Base-by-base conservation (phyloP, 2,888 invertebrate genomes). In the Cancer borealis region DNA sequence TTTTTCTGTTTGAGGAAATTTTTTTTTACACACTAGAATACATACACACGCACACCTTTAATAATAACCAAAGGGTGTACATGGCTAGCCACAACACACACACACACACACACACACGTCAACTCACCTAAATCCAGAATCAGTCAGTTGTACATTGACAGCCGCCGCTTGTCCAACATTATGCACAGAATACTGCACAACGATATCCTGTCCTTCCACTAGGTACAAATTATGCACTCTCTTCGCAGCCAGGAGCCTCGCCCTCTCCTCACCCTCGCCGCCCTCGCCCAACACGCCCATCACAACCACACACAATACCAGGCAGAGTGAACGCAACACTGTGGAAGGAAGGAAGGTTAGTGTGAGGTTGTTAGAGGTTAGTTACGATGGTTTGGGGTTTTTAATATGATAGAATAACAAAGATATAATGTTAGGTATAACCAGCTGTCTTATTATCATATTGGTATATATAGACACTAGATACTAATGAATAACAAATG, bases 181-280 rank as follows among this genome's bases (percentile, higher is more conserved):
- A 97, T 98, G 99, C 94, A 99, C 97, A 21, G 98, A 98, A 96
- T 99, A 99, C 96, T 99, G 98, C 87, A 99, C 98, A 95, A 99
- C 97, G 96, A 99, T 98, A 96, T 99, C 99, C 98, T 99, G 98
- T 96, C 98, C 98, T 97, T 99, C 99, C 0, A 99, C 99, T 95
- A 99, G 97, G 96, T 99, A 99, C 97, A 98, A 98, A 96, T 99
- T 99, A 95, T 99, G 97, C 96, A 99, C 95, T 6, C 94, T 79
- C 66, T 95, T 95, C 46, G 94, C 95, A 26, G 95, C 95, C 49
- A 95, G 79, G 49, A 95, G 93, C 45, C 94, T 79, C 47, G 95
- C 95, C 91, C 95, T 49, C 79, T 95, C 95, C 66, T 95, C 95
- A 3, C 92, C 93, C 60, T 94, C 95, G 45, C 92, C 8, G 3